A percentile compares a stretch with the other conserved stretches of the same genome.
phyloP scores from a whole-genome alignment of 2,797 vertebrate genomes.

The Peromyscus nudipes region DNA sequence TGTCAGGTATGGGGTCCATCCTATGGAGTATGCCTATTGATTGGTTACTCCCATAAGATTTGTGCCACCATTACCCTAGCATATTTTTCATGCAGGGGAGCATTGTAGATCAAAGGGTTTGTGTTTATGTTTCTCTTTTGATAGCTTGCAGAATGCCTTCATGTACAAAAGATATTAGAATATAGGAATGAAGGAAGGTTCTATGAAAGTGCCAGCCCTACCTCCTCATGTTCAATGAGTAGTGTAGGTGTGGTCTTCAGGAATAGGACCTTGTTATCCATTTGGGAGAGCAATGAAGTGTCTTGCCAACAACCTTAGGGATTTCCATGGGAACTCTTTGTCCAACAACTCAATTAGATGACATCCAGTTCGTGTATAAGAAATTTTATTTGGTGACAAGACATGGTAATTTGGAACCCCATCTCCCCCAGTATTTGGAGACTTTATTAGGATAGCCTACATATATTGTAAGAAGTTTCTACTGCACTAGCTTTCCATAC shows the following conservation, averaged over 20 bases:
- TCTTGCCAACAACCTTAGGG: not conserved
- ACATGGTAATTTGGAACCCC: not conserved
- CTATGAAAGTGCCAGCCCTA: not conserved
- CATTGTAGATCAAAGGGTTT: not conserved
- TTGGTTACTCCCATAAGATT: not conserved
- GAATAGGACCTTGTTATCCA: not conserved
- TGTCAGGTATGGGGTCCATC: not conserved
- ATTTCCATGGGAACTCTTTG: not conserved
- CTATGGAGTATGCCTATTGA: not conserved
- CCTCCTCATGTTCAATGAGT: not conserved
- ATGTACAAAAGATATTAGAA: not conserved
- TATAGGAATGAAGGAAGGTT: not conserved
- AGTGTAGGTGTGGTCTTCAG: not conserved
- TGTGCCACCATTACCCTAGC: not conserved
- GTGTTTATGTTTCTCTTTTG: not conserved
- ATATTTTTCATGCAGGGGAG: not conserved
- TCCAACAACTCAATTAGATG: not conserved
- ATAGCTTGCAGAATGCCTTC: too few species aligned
- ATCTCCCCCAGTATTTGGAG: not conserved
- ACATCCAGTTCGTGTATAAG: not conserved
- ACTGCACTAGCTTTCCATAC: not conserved
- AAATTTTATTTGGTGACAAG: not conserved
- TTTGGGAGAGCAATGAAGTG: not conserved
- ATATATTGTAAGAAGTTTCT: not conserved
- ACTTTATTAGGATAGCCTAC: not conserved